Percentiles rank a stretch among this genome's conserved stretches.
Evolutionary conservation across 2,888 invertebrate species (phyloP).

Genomic region (Lottia gigantea): DNA sequence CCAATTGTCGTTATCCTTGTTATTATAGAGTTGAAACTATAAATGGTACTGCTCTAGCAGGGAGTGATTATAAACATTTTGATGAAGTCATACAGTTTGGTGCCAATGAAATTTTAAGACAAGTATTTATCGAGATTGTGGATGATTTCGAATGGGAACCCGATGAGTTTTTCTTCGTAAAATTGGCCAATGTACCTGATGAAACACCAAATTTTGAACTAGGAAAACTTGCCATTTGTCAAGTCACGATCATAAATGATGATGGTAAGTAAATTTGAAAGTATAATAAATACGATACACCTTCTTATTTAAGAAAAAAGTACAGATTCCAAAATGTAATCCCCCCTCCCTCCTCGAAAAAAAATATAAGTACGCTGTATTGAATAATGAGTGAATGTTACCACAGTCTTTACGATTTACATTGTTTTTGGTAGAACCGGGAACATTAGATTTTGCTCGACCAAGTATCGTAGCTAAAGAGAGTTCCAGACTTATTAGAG

Average conservation of each 20-base stretch:
- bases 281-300: neutral
- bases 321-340: no score
- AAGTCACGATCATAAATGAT: slow-evolving; percentile 74
- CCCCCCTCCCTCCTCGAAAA: no score
- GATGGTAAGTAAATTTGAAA: slow-evolving; percentile 69
- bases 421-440: slow-evolving; percentile 70
- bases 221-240: slow-evolving; percentile 72
- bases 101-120: slow-evolving; percentile 70
- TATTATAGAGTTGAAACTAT: slow-evolving; percentile 71
- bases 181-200: slow-evolving; percentile 59
- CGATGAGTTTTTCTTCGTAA: slow-evolving; percentile 74
- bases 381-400: no score
- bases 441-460: slow-evolving; percentile 72
- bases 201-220: slow-evolving; percentile 65
- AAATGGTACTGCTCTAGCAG: slow-evolving; percentile 72
- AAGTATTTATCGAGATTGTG: slow-evolving; percentile 71
- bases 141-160: slow-evolving; percentile 75
- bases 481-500: slow-evolving; percentile 70
- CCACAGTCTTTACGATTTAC: no score
- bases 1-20: neutral
- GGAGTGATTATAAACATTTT: slow-evolving; percentile 72
- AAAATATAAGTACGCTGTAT: no score
- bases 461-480: slow-evolving; percentile 73
- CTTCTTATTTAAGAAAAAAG: neutral
- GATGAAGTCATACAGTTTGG: slow-evolving; percentile 72